Evolutionary conservation across 2,113 vertebrate species (phyloP), one percentile per base, ranked within the genome.

Genomic region (Corynorhinus townsendii): DNA sequence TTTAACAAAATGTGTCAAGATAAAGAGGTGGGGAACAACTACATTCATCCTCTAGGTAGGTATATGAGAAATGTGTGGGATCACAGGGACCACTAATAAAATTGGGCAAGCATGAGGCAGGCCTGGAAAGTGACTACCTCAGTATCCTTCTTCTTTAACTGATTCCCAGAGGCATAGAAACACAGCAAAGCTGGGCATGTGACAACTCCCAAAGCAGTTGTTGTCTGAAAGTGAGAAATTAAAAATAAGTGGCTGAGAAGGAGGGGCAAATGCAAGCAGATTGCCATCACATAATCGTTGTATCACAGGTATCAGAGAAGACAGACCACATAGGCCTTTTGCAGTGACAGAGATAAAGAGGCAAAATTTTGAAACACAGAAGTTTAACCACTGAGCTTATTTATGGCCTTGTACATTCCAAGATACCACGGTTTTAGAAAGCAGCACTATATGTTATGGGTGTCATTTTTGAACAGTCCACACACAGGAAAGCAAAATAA

Each of bases 401-500:
- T 98, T 98, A 98, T 98, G 96, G 92, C 96, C 96, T 95, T 9
- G 1, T 89, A 95, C 69, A 96, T 97, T 98, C 98, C 98, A 98
- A 98, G 95, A 95, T 91, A 96, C 80, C 84, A 95, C 94, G 97
- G 93, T 98, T 98, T 98, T 97, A 90, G 80, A 94, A 97, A 97
- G 96, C 88, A 0, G 90, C 66, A 71, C 90, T 97, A 96, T 97
- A 97, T 98, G 98, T 98, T 97, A 98, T 97, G 79, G 76, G 86
- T 97, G 96, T 98, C 97, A 98, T 95, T 97, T 98, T 93, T 97
- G 96, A 98, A 98, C 96, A 96, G 93, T 97, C 82, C 89, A 97
- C 86, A 93, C 86, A 98, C 66, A 97, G 83, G 97, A 97, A 98
- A 98, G 76, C 97, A 98, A 98, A 98, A 97, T 98, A 98, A 98